Conservation (phyloP, 2,797 vertebrate genomes). For the Danio aesculapii region DNA sequence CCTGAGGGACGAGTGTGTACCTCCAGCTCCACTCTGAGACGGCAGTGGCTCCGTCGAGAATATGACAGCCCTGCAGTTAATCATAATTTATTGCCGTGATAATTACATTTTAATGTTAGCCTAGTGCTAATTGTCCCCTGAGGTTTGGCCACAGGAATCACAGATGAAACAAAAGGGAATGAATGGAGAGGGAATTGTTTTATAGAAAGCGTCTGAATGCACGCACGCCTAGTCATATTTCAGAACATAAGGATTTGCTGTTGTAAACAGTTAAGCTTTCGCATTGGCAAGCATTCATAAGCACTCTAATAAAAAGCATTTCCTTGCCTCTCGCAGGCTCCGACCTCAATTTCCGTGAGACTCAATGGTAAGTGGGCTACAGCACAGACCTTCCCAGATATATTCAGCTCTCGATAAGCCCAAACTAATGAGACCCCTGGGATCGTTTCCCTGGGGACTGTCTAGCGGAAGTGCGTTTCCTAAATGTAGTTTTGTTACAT, state of each 20-base stretch:
- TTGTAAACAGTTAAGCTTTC: conserved; percentile 16
- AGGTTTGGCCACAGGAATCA: conserved; percentile 51
- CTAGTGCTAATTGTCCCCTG: conserved; percentile 67
- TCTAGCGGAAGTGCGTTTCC: not conserved
- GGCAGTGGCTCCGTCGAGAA: conserved; percentile 63
- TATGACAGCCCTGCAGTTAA: conserved; percentile 67
- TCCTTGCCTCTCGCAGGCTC: conserved; percentile 10
- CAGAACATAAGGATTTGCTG: not conserved
- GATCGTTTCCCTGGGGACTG: conserved; percentile 24
- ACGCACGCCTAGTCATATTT: not conserved
- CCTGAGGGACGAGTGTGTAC: conserved; percentile 46
- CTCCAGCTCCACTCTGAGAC: conserved; percentile 57
- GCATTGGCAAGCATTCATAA: conserved; percentile 27
- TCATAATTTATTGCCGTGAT: conserved; percentile 75
- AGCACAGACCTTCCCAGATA: conserved; percentile 25
- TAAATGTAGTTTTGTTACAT: not conserved
- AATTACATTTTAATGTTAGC: conserved; percentile 75
- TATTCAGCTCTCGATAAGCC: conserved; percentile 33
- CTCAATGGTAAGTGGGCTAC: conserved; percentile 27
- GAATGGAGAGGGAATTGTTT: not conserved
- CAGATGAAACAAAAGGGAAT: conserved; percentile 8
- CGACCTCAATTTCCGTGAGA: conserved; percentile 21
- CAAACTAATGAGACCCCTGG: conserved; percentile 39
- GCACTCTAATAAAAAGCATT: conserved; percentile 11
- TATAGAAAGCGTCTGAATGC: conserved; percentile 17